A percentile compares a stretch with the other conserved stretches of the same genome.
Evolutionary conservation across 1,140 invertebrate species (phyloP).

Genomic region (Nephotettix cincticeps): DNA sequence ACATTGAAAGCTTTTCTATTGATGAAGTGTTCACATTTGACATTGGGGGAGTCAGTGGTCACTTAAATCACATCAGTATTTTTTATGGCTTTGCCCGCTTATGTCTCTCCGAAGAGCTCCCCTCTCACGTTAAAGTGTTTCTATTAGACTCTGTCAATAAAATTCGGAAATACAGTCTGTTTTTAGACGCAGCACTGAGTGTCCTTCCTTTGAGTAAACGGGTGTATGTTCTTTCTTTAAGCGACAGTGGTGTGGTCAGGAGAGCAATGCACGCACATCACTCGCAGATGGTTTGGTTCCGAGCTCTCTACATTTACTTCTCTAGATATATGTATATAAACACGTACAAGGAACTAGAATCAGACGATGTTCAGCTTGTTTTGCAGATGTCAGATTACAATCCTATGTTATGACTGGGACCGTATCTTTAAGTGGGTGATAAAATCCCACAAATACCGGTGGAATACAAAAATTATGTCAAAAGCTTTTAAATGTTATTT

Average conservation of each 20-base stretch:
- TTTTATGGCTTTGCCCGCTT: slow-evolving; percentile 76
- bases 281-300: slow-evolving; percentile 92
- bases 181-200: slow-evolving; percentile 80
- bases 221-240: slow-evolving; percentile 61
- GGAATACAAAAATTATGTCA: no score
- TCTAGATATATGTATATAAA: slow-evolving; percentile 91
- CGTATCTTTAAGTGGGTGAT: no score
- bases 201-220: slow-evolving; percentile 63
- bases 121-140: slow-evolving; percentile 75
- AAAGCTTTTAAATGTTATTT: no score
- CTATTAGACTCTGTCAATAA: slow-evolving; percentile 81
- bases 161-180: slow-evolving; percentile 81
- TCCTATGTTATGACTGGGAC: no score
- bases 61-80: slow-evolving; percentile 84
- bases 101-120: slow-evolving; percentile 70
- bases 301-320: slow-evolving; percentile 84
- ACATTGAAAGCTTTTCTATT: slow-evolving; percentile 71
- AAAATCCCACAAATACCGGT: no score
- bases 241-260: slow-evolving; percentile 47
- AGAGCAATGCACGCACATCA: slow-evolving; percentile 81
- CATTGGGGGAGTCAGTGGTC: slow-evolving; percentile 82
- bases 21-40: slow-evolving; percentile 91
- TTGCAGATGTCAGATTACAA: no score
- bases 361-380: no score
- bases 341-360: slow-evolving; percentile 65